phyloP scores from a whole-genome alignment of 1,140 invertebrate genomes.

The Trachymyrmex cornetzi region DNA sequence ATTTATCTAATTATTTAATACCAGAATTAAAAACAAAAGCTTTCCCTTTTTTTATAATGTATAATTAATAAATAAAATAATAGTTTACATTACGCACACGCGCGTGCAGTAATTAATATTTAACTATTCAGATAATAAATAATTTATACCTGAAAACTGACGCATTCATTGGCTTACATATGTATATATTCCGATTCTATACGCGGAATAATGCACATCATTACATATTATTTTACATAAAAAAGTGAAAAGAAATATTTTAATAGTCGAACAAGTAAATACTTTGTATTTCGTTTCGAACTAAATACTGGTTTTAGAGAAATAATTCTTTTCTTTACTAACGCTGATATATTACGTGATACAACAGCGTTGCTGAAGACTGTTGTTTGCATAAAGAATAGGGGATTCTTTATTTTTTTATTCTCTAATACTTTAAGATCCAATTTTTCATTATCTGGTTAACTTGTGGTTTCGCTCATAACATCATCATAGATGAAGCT shows the following conservation, averaged over 20 bases:
- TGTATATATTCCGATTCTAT: not conserved
- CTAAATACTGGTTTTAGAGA: not conserved
- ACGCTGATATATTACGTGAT: conserved; percentile 21
- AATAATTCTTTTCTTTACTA: not conserved
- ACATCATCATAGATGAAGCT: too few relatives aligned
- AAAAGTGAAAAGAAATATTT: not conserved
- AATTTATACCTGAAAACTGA: not conserved
- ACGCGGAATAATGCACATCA: not conserved
- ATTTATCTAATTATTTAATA: conserved; percentile 13
- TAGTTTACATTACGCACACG: not conserved
- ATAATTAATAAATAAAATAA: not conserved
- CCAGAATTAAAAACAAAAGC: not conserved
- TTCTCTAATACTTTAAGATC: not conserved
- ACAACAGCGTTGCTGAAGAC: too few relatives aligned
- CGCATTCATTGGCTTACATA: not conserved
- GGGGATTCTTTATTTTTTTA: not conserved
- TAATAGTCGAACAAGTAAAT: not conserved
- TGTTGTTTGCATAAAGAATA: conserved; percentile 29
- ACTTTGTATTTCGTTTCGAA: not conserved
- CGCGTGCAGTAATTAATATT: conserved; percentile 3
- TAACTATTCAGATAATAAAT: not conserved
- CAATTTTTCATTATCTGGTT: too few relatives aligned
- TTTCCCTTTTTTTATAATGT: not conserved
- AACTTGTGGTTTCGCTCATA: too few relatives aligned
- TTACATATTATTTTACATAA: not conserved